These are phyloP conservation scores for Micrastur ruficollis DNA, from an alignment of 2,797 vertebrate species.

Conservation along the genomic window DNA sequence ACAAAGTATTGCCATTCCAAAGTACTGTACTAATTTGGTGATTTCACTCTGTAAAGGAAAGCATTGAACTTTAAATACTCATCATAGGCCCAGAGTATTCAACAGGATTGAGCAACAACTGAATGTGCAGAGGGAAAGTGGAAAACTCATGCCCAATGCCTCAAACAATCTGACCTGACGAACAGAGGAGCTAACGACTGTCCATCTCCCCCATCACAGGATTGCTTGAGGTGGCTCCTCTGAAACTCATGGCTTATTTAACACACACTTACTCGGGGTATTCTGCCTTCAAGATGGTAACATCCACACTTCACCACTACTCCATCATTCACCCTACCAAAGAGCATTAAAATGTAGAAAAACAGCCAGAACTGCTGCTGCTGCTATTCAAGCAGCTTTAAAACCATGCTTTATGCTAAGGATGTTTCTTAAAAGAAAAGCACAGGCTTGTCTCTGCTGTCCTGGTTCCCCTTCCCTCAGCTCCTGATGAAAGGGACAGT, in stretches of 20 bases:
- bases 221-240: not conserved
- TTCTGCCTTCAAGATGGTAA: not conserved
- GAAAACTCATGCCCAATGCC: not conserved
- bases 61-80: not conserved
- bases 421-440: not conserved
- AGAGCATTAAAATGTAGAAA: not conserved
- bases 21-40: not conserved
- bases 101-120: not conserved
- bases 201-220: accelerated
- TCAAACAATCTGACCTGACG: not conserved
- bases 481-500: not conserved
- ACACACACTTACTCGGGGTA: accelerated
- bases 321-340: not conserved
- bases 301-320: not conserved
- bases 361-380: not conserved
- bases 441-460: not conserved
- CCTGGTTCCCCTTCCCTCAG: not conserved
- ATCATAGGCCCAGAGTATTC: not conserved
- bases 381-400: not conserved
- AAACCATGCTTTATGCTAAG: not conserved
- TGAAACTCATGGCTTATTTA: not conserved
- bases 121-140: not conserved
- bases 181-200: not conserved
- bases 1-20: not conserved
- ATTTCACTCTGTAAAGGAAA: not conserved